Conservation (phyloP, 2,888 invertebrate genomes). For the Acleris laterana region DNA sequence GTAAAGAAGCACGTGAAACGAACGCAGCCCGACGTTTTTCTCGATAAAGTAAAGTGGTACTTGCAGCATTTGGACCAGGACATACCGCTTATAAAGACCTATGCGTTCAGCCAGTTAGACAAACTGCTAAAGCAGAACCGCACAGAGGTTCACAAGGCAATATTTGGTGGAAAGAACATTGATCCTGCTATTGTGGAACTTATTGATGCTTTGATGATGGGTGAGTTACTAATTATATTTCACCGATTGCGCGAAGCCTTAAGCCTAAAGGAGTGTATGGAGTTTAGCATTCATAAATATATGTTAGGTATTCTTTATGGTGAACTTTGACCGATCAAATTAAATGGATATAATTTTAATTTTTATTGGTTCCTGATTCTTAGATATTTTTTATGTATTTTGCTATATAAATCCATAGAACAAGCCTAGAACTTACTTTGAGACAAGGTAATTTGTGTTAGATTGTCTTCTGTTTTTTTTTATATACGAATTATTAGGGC, state of each 20-base stretch:
- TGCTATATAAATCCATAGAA: no score
- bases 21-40: conserved; percentile 82
- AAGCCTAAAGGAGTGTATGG: no score
- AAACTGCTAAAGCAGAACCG: conserved; percentile 88
- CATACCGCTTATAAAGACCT: conserved; percentile 90
- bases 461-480: no score
- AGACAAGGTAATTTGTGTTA: no score
- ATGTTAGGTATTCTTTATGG: no score
- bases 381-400: no score
- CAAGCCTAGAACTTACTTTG: no score
- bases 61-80: conserved; percentile 90
- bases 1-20: conserved; percentile 84
- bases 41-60: conserved; percentile 87
- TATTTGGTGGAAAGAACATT: conserved; percentile 88
- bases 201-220: conserved; percentile 86
- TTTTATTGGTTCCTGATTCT: no score
- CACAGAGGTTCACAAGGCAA: conserved; percentile 87
- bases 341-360: no score
- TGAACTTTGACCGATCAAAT: no score
- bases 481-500: no score
- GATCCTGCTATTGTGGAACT: conserved; percentile 89
- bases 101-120: conserved; percentile 89
- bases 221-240: conserved; percentile 53
- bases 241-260: not conserved
- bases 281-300: no score